Percentiles rank a stretch among this genome's conserved stretches.
These are phyloP conservation scores for Hemithea aestivaria DNA, from an alignment of 2,888 invertebrate genomes.

Conservation along the genomic window DNA sequence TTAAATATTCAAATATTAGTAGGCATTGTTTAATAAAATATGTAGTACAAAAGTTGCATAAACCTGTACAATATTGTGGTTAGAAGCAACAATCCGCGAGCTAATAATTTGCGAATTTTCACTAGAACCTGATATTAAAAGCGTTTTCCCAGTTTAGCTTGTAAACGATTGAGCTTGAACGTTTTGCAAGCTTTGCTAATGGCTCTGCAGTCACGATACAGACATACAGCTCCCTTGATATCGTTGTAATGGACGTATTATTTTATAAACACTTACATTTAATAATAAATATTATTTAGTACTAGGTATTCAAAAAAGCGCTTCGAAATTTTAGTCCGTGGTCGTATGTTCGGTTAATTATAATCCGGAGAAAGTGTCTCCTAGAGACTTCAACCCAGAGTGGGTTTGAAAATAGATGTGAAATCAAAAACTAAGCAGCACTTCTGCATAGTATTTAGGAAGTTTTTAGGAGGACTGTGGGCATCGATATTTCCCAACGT, in stretches of 20 bases:
- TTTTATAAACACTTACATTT: constrained; percentile 41
- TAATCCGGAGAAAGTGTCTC: no score
- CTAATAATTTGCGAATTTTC: constrained; percentile 10
- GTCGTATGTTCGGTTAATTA: neutral
- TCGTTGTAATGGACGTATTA: constrained; percentile 40
- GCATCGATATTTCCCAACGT: no score
- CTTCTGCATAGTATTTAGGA: no score
- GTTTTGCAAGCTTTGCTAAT: constrained; percentile 47
- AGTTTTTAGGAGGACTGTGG: no score
- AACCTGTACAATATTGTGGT: neutral
- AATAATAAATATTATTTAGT: constrained; percentile 24
- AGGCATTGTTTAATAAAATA: no score
- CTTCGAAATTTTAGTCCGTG: constrained; percentile 12
- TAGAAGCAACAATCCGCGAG: neutral
- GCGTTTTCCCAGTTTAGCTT: constrained; percentile 41
- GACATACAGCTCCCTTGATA: constrained; percentile 42
- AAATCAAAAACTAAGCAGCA: no score
- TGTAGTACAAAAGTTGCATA: no score
- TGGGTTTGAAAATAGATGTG: no score
- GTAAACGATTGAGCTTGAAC: constrained; percentile 39
- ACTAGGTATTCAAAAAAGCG: no score
- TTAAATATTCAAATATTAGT: no score
- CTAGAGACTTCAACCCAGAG: no score
- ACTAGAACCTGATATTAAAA: constrained; percentile 25
- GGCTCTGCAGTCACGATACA: constrained; percentile 43